These are phyloP conservation scores for Cephalopachus bancanus DNA, from an alignment of 2,797 vertebrate genomes.

Conservation along the genomic window DNA sequence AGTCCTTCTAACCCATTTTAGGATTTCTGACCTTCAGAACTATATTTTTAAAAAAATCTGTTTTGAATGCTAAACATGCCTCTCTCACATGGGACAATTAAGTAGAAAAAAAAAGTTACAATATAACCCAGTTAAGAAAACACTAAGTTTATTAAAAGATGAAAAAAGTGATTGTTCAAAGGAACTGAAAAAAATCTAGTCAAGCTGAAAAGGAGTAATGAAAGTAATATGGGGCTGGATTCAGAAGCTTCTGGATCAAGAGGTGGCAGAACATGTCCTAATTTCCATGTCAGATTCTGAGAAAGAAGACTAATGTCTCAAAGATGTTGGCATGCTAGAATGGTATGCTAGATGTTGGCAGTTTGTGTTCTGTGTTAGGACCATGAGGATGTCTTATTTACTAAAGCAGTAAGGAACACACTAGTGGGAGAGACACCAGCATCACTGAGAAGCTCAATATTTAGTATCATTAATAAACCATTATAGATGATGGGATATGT, in stretches of 20 bases:
- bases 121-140: not conserved
- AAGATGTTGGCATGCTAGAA: not conserved
- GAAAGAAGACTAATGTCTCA: not conserved
- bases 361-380: not conserved
- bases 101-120: not conserved
- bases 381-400: not conserved
- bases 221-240: not conserved
- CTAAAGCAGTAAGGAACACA: not conserved
- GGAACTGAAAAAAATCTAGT: not conserved
- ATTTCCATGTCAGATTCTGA: not conserved
- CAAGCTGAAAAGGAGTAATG: not conserved
- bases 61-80: not conserved
- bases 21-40: not conserved
- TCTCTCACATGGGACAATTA: not conserved
- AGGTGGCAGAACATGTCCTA: not conserved
- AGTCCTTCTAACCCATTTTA: not conserved
- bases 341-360: not conserved
- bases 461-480: not conserved
- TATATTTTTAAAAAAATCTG: not conserved
- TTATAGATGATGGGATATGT: not conserved
- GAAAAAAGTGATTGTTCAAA: not conserved
- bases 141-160: not conserved
- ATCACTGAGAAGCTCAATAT: not conserved
- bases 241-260: not conserved
- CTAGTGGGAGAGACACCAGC: not conserved